Conservation (phyloP, 2,888 invertebrate species). For the Koerneria pararmatus region DNA sequence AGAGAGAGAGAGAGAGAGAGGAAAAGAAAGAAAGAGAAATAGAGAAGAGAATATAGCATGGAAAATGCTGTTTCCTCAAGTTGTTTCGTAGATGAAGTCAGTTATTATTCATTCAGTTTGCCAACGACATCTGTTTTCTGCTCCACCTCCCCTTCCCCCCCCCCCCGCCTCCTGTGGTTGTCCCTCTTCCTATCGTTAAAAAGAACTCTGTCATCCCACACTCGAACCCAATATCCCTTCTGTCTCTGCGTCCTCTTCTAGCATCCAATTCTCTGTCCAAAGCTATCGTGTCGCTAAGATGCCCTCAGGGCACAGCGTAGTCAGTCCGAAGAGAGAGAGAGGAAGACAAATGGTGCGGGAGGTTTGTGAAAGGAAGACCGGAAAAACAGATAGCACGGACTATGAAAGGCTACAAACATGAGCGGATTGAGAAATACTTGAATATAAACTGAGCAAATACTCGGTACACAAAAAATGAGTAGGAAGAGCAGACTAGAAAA, state of each 20-base stretch:
- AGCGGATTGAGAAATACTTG: neutral
- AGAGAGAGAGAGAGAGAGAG: neutral
- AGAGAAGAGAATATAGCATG: constrained; percentile 1
- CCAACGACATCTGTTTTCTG: neutral
- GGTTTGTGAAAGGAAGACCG: no score
- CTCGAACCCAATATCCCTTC: no score
- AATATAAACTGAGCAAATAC: neutral
- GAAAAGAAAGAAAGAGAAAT: neutral
- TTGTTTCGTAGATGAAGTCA: no score
- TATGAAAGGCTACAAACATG: neutral
- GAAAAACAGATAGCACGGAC: neutral
- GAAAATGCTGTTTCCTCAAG: no score
- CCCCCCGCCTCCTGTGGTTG: neutral
- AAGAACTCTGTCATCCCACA: no score
- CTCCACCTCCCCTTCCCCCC: neutral
- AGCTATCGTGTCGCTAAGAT: no score
- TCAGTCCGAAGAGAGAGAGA: no score
- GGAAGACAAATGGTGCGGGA: no score
- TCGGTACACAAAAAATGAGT: neutral
- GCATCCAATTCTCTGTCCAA: no score
- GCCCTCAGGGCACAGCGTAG: no score
- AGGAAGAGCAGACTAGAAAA: constrained; percentile 16
- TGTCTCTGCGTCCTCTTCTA: neutral
- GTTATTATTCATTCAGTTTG: constrained; percentile 8
- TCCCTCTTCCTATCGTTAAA: constrained; percentile 1